Evolutionary conservation across 2,113 vertebrate species (phyloP).

Genomic region (Synodontis membranacea): DNA sequence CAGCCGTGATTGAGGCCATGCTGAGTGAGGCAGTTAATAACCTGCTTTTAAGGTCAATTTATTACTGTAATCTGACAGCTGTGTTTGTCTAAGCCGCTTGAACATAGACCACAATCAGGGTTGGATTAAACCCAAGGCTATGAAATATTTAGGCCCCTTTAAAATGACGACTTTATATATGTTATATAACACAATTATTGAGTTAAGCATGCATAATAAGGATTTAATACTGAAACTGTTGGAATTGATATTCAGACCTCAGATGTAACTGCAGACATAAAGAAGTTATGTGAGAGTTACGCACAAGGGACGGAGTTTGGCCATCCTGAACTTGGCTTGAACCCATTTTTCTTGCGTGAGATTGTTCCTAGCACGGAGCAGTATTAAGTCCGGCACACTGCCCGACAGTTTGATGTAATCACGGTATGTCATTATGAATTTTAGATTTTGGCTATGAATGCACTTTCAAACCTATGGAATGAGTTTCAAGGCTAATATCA

Average conservation of each 20-base stretch:
- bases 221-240: neutral
- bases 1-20: neutral
- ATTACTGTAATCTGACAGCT: conserved; percentile 23
- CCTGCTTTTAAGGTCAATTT: conserved; percentile 10
- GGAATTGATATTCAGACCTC: neutral
- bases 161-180: too few relatives aligned
- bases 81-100: neutral
- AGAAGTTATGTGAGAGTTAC: neutral
- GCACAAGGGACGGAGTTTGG: neutral
- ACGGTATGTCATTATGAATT: neutral
- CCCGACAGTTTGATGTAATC: neutral
- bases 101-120: neutral
- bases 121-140: neutral
- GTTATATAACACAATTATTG: neutral
- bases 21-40: conserved; percentile 33
- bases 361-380: neutral
- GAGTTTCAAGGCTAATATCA: too few relatives aligned
- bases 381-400: neutral
- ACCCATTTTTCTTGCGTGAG: neutral
- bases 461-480: neutral
- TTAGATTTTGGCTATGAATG: neutral
- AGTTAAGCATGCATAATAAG: neutral
- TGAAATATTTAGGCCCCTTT: neutral
- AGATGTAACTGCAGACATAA: neutral
- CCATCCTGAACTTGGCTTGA: neutral